phyloP scores from a whole-genome alignment of 2,888 invertebrate species.

The Drosophila meridionalis region DNA sequence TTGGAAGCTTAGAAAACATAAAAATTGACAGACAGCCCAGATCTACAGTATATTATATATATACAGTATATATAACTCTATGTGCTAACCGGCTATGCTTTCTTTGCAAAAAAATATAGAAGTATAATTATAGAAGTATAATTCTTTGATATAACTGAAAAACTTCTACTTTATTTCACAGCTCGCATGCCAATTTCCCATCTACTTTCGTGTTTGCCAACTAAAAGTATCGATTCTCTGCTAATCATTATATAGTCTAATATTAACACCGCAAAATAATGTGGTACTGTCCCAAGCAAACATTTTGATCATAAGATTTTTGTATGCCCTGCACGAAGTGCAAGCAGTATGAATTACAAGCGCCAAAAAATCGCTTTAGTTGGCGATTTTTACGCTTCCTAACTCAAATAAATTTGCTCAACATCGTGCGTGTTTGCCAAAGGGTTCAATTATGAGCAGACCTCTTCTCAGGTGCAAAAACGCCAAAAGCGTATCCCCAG shows the following conservation, averaged over 20 bases:
- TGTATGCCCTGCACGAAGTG: background rate
- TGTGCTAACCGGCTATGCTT: too few species aligned
- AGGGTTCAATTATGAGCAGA: constrained; percentile 72
- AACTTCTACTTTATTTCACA: too few species aligned
- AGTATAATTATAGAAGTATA: too few species aligned
- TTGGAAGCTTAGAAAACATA: too few species aligned
- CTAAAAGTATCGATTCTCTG: background rate
- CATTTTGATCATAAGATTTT: background rate
- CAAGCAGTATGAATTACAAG: constrained; percentile 30
- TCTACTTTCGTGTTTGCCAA: background rate
- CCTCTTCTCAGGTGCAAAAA: constrained; percentile 43
- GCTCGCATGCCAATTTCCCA: too few species aligned
- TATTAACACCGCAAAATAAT: constrained; percentile 18
- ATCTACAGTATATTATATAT: too few species aligned
- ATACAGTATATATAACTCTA: too few species aligned
- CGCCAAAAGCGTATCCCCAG: constrained; percentile 52
- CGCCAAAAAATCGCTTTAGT: constrained; percentile 26
- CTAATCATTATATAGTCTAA: background rate
- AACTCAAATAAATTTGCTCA: constrained; percentile 65
- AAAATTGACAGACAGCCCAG: too few species aligned
- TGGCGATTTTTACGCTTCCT: constrained; percentile 32
- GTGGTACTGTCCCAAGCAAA: constrained; percentile 13
- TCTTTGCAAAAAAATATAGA: too few species aligned
- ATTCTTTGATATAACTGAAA: too few species aligned
- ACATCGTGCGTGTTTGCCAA: constrained; percentile 47